These are phyloP conservation scores for Zoroaster sp. DNA, from an alignment of 53 echinoderm and acorn worm species.

Conservation along the genomic window DNA sequence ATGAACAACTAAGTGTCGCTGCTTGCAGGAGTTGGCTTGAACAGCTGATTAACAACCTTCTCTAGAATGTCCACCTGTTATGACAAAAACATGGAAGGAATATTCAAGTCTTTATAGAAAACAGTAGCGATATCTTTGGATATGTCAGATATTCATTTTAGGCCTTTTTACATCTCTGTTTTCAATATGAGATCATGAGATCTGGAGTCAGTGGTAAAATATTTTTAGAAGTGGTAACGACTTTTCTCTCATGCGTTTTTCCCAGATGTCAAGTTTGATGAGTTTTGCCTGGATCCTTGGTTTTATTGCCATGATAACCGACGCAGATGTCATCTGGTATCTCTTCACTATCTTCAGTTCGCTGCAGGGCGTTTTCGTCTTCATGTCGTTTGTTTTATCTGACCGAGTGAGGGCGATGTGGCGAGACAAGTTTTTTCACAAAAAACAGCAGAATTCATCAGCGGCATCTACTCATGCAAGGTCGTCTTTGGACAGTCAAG, in stretches of 20 bases:
- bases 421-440: not conserved
- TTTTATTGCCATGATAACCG: conserved; percentile 29
- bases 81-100: no score
- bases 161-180: not conserved
- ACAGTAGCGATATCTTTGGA: no score
- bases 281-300: conserved; percentile 54
- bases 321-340: conserved; percentile 16
- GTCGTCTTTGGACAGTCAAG: no score
- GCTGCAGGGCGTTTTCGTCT: conserved; percentile 60
- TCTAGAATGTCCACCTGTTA: not conserved
- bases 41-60: no score
- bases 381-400: conserved; percentile 51
- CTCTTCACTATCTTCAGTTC: conserved; percentile 38
- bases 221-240: not conserved
- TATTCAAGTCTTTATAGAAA: no score
- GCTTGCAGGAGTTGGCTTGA: no score
- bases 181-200: not conserved
- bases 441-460: not conserved
- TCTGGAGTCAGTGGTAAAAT: not conserved
- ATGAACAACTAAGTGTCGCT: no score
- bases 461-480: no score
- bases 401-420: conserved; percentile 44
- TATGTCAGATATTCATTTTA: not conserved
- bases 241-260: not conserved
- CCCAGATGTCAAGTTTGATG: conserved; percentile 47